Evolutionary conservation across 2,888 invertebrate genomes (phyloP).

Genomic region (Syrphus vitripennis): DNA sequence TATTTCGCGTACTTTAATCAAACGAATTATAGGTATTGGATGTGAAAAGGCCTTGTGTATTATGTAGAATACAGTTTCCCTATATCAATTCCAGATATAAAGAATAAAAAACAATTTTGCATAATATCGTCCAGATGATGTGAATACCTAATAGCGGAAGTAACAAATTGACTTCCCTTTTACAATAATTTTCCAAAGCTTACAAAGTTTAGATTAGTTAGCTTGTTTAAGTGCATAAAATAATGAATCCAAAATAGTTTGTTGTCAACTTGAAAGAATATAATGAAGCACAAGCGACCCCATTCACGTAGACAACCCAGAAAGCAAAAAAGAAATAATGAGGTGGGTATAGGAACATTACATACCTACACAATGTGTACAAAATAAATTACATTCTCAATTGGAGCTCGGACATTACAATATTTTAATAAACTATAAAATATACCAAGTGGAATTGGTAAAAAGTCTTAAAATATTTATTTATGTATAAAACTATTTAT

Average conservation of each 20-base stretch:
- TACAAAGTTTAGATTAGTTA: too few species aligned
- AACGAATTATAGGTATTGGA: too few species aligned
- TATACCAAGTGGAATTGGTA: not conserved
- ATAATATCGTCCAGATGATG: not conserved
- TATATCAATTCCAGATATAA: not conserved
- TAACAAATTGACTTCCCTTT: conserved; percentile 38
- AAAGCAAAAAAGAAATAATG: conserved; percentile 39
- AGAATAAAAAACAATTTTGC: not conserved
- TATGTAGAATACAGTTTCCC: not conserved
- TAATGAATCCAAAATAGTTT: conserved; percentile 34
- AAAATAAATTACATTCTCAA: not conserved
- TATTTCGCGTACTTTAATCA: too few species aligned
- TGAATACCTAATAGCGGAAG: conserved; percentile 29
- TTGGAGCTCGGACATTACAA: not conserved
- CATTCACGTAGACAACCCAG: conserved; percentile 61
- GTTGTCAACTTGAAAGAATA: not conserved
- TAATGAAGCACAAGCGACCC: conserved; percentile 19
- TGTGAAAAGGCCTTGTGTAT: too few species aligned
- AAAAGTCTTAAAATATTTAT: not conserved
- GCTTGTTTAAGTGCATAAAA: too few species aligned
- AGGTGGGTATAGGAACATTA: not conserved
- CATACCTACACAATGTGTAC: not conserved
- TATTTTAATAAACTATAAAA: not conserved
- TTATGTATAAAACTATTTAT: conserved; percentile 12
- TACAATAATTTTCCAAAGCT: conserved; percentile 30